Evolutionary conservation across 1,140 invertebrate species (phyloP), one percentile per base, ranked within the genome.

Genomic region (Micrasema minimum): DNA sequence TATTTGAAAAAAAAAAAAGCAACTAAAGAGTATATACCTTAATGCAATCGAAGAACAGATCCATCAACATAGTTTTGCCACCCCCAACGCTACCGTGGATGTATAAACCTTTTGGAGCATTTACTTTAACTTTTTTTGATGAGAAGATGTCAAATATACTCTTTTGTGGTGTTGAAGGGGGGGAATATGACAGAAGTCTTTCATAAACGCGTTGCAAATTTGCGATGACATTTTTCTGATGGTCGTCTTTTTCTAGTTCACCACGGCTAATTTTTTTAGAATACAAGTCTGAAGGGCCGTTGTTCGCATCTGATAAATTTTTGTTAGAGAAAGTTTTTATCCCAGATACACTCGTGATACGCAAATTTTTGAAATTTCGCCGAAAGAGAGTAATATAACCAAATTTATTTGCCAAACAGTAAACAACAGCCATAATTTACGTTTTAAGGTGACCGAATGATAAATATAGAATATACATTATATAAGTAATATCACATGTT

Each of bases 41-140:
- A 14, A 82, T 70, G 51, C 80, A 81, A 78, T 96, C 88, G 86
- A 93, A 96, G 83, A 99, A 99, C 75, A 99, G 80, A 85, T 99
- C 97, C 98, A 99, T 99, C 22, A 99, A 83, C 92, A 99, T 99
- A 10, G 98, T 99, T 88, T 99, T 98, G 66, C 96, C 96, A 78
- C 95, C 93, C 50, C 96, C 95, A 76, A 96, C 93, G 78, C 93
- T 90, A 50, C 94, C 93, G 83, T 92, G 90, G 50, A 96, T 88
- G 77, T 96, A 96, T 7, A 96, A 80, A 6, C 93, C 94, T 80
- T 90, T 89, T 0, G 92, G 92, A 12, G 87, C 81, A 59, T 79
- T 75, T 23, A 84, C 76, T 82, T 85, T 79, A 78, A 78, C 80
- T 82, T 83, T 79, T 80, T 80, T 75, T 71, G 77, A 79, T 66